Evolutionary conservation across 2,888 invertebrate genomes (phyloP), one percentile per base, ranked within the genome.

Genomic region (Lymantria monacha): DNA sequence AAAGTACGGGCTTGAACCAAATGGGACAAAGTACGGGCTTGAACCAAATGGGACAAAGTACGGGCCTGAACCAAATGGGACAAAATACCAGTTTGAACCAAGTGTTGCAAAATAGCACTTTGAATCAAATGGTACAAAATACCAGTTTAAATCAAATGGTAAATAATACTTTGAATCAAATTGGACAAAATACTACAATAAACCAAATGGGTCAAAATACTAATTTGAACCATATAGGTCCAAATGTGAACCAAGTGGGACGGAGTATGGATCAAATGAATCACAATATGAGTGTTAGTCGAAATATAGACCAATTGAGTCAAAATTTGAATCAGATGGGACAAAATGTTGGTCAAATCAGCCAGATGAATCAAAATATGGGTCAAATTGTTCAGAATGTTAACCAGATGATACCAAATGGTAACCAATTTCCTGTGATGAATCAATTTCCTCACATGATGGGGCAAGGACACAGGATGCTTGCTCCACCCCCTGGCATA

Each of bases 401-500:
- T 30, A 69, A 65, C 44, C 79, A 78, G 51, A 76, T 76, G 64
- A 72, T 86, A 57, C 78, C 82, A 0, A 89, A 89, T 42, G 86
- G 87, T 0, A 81, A 81, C 47, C 86, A 85, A 61, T 87, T 83
- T 67, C 78, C 75, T 0, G 72, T 54, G 0, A 83, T 86, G 76
- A 85, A 81, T 49, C 87, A 85, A 62, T 86, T 74, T 53, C 75
- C 74, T 0, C 84, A 84, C 52, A 81, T 86, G 80, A 82, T 88
- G 81, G 76, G 80, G 0, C 87, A 86, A 40, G 40, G 38, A 46
- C 79, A 82, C 0, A 66, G 88, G 10, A 86, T 89, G 87, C 79
- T 90, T 49, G 83, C 72, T 0, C 87, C 88, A 0, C 89, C 90
- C 0, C 90, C 89, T 0, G 89, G 89, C 0, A 82, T 91, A 40